phyloP scores from a whole-genome alignment of 2,797 vertebrate genomes.

The Ptychadena robeensis region DNA sequence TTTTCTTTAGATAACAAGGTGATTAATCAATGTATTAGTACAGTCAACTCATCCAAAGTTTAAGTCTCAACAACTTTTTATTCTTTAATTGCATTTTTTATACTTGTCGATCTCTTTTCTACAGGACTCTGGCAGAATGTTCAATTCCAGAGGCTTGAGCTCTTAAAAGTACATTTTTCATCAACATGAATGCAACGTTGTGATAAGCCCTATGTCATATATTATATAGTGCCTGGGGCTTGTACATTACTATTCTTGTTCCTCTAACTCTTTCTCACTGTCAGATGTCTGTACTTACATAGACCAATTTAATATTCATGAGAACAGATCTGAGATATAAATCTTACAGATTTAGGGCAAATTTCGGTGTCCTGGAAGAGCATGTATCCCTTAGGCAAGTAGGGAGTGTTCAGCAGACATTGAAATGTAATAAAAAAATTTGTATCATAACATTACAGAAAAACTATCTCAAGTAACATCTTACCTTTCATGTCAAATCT shows the following conservation, averaged over 20 bases:
- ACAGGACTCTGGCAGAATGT: background rate
- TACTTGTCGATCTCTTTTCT: background rate
- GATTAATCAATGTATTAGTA: background rate
- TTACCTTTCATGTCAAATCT: background rate
- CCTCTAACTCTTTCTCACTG: background rate
- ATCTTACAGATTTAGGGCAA: background rate
- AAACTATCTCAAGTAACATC: background rate
- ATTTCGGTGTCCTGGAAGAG: background rate
- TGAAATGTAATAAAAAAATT: background rate
- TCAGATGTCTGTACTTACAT: background rate
- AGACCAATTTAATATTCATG: background rate
- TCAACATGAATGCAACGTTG: background rate
- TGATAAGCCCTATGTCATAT: background rate
- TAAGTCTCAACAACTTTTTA: background rate
- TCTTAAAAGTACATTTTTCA: background rate
- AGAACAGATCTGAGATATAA: constrained; percentile 1
- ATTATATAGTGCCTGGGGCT: background rate
- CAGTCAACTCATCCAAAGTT: background rate
- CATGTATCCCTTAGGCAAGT: background rate
- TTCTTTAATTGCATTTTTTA: background rate
- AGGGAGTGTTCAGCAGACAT: background rate
- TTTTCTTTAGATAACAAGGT: background rate
- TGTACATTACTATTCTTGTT: background rate
- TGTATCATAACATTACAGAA: background rate
- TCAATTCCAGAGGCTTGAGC: background rate